Percentiles rank a stretch among this genome's conserved stretches.
Conservation (phyloP, 2,113 vertebrate genomes). For the Octodon degus region DNA sequence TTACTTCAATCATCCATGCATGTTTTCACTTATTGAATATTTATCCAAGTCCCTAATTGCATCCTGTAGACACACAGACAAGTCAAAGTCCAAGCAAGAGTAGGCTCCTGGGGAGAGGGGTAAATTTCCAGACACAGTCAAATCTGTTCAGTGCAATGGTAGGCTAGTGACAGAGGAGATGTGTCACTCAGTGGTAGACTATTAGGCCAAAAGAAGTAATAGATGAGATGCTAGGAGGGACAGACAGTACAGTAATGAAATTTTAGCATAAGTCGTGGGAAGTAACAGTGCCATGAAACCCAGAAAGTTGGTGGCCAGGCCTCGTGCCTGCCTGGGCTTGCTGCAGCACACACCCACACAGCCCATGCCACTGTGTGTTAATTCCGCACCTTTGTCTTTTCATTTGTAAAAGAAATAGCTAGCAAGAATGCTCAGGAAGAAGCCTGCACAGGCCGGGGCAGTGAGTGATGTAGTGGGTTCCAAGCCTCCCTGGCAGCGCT, state of each 20-base stretch:
- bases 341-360: background rate
- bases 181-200: background rate
- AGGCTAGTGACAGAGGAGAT: background rate
- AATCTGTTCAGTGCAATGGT: background rate
- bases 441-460: background rate
- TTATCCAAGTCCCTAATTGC: background rate
- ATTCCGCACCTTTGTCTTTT: background rate
- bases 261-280: background rate
- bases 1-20: background rate
- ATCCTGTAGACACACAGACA: background rate
- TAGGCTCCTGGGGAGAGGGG: background rate
- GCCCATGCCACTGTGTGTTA: background rate
- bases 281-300: constrained; percentile 3
- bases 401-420: background rate
- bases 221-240: background rate
- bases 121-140: background rate
- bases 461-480: background rate
- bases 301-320: background rate
- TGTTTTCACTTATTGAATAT: background rate
- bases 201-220: background rate
- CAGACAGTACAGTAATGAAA: background rate
- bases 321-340: background rate
- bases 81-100: background rate
- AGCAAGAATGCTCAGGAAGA: background rate
- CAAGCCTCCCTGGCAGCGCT: background rate